These are phyloP conservation scores for Danionella dracula DNA, from an alignment of 2,797 vertebrate genomes.

Conservation along the genomic window DNA sequence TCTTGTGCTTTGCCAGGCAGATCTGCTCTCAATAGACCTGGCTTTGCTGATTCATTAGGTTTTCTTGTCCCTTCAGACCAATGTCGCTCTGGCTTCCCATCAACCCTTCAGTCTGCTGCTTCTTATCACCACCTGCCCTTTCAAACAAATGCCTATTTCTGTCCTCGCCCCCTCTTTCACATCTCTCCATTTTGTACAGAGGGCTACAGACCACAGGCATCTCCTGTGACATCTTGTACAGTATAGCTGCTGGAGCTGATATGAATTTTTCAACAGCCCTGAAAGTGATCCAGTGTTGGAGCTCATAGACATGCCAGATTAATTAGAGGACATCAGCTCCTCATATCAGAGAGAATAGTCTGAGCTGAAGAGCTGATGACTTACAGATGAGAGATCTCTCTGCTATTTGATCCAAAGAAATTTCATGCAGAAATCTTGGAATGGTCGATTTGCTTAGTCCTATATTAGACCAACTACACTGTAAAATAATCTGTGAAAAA, in stretches of 20 bases:
- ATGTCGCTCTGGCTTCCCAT: neutral
- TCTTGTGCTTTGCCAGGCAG: constrained; percentile 34
- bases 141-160: constrained; percentile 11
- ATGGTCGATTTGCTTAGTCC: too few species aligned
- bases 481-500: too few species aligned
- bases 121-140: constrained; percentile 1
- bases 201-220: constrained; percentile 53
- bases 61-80: neutral
- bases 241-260: constrained; percentile 25
- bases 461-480: too few species aligned
- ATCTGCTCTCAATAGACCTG: constrained; percentile 34
- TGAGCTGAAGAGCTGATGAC: neutral
- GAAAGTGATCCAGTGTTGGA: constrained; percentile 66
- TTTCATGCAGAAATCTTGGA: too few species aligned
- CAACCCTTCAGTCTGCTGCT: constrained; percentile 24
- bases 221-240: constrained; percentile 37
- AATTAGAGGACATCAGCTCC: constrained; percentile 67
- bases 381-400: too few species aligned
- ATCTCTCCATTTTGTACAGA: neutral
- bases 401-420: too few species aligned
- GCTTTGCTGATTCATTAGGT: constrained; percentile 9
- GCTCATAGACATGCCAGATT: constrained; percentile 62
- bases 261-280: constrained; percentile 69
- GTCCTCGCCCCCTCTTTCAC: constrained; percentile 22
- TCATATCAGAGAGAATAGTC: constrained; percentile 30